Base-by-base conservation (phyloP, 1,140 invertebrate species). In the Drosophila setifemur region DNA sequence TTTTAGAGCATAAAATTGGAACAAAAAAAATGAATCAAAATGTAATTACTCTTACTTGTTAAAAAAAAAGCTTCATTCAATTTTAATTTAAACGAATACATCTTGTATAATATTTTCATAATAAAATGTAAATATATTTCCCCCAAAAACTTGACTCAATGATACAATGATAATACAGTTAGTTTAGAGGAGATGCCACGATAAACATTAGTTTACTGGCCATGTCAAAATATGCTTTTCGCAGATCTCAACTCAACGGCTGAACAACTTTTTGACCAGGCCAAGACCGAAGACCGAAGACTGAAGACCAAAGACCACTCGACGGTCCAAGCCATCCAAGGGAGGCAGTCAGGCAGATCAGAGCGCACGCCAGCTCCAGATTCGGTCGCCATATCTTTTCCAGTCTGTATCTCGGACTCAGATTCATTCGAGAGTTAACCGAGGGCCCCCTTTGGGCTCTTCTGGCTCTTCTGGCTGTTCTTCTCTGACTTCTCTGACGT, bases 291-390 rank as follows among this genome's bases (percentile, higher is more conserved):
- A 37, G 12, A 14, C 9, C 29, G 4, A 31, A n/a, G 29, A 35
- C 31, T 4, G n/a, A 11, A 31, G 29, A 31, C 28, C 28, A 4
- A 31, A 31, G 28, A 31, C 28, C 9, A n/a, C 29, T n/a, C n/a
- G n/a, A n/a, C n/a, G n/a, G n/a, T n/a, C 67, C 52, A 42, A 68
- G 55, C 35, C 61, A 70, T 49, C 67, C 68, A 79, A 16, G 19
- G 37, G 60, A 61, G 43, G 81, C 81, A 85, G 75, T 85, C 81
- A 85, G 81, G 75, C 81, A 85, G 75, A 85, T 86, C 81, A 81
- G 81, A 60, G 81, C 81, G 72, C 81, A 85, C 81, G 81, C 81
- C 79, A 85, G 71, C 61, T 54, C 31, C 45, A 66, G 64, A 35
- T 67, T 23, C 58, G 47, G 45, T 18, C 12, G 9, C 33, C 16